Evolutionary conservation across 1,140 invertebrate species (phyloP).

Genomic region (Cherax destructor): DNA sequence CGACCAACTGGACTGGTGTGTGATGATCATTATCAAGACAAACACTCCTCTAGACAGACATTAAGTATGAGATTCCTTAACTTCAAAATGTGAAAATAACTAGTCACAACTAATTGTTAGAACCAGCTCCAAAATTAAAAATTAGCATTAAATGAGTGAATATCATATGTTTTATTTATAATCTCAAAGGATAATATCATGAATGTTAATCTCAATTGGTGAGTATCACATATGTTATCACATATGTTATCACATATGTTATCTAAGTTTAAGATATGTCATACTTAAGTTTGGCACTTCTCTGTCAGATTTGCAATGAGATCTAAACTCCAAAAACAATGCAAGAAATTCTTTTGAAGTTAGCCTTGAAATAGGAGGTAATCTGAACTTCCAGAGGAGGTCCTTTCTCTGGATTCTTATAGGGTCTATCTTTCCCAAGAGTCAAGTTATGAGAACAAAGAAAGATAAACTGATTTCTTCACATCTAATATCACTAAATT

Average conservation of each 20-base stretch:
- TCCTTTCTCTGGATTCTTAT: too few species aligned
- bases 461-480: too few species aligned
- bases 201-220: too few species aligned
- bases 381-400: neutral
- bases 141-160: neutral
- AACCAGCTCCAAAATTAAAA: neutral
- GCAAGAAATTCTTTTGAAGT: neutral
- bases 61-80: slow-evolving; percentile 12
- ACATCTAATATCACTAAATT: too few species aligned
- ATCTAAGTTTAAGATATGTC: slow-evolving; percentile 8
- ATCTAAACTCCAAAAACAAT: slow-evolving; percentile 11
- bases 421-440: too few species aligned
- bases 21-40: neutral
- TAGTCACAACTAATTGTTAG: neutral
- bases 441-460: too few species aligned
- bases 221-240: too few species aligned
- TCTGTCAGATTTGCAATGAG: slow-evolving; percentile 2
- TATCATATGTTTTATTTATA: neutral
- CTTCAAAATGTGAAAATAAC: neutral
- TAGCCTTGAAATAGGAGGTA: neutral
- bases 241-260: neutral
- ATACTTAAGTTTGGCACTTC: slow-evolving; percentile 18
- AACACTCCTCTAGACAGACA: neutral
- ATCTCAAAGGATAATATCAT: neutral
- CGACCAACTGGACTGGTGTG: neutral